Conservation (phyloP, 2,888 invertebrate species). For the Chymomyza fuscimana region DNA sequence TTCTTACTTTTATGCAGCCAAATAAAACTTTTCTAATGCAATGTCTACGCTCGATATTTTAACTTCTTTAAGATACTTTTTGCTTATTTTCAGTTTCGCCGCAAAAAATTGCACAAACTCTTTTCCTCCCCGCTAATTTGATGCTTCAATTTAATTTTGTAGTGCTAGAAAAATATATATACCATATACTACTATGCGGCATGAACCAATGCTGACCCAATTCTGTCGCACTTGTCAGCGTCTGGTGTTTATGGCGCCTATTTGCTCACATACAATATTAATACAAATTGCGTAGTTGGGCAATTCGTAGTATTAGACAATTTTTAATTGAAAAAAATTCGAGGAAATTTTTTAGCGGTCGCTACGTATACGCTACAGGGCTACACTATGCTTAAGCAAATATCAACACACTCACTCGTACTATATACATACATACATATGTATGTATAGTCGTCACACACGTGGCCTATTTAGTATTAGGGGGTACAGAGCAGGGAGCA, state of each 20-base stretch:
- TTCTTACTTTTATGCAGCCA: no score
- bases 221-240: background rate
- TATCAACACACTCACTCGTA: conserved; percentile 10
- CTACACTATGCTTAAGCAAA: background rate
- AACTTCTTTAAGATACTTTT: no score
- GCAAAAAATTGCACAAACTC: background rate
- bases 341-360: background rate
- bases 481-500: conserved; percentile 6
- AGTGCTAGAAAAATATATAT: background rate
- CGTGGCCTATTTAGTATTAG: background rate
- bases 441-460: background rate
- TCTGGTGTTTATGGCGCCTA: background rate
- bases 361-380: background rate
- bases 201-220: background rate
- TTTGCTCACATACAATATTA: background rate
- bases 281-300: background rate
- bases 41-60: no score
- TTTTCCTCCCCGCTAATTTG: background rate
- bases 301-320: conserved; percentile 1
- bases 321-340: conserved; percentile 26
- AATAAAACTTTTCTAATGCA: no score
- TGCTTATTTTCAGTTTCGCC: no score
- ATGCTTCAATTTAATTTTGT: background rate
- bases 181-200: background rate
- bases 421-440: conserved; percentile 5